Conservation (phyloP, 2,113 vertebrate species). For the Colinus virginianus region DNA sequence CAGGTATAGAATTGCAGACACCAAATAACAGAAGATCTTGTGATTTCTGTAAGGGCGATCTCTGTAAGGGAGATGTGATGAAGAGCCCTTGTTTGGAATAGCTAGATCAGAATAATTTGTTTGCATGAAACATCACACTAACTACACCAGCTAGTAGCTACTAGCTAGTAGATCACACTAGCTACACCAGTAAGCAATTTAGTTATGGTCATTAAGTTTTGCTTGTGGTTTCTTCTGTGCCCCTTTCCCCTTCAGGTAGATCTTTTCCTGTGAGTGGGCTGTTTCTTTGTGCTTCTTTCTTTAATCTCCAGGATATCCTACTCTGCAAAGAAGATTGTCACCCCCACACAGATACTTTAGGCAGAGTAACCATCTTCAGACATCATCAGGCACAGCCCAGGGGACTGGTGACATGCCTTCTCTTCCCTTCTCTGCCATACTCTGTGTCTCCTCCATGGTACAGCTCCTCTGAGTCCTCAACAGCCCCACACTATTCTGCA, state of each 20-base stretch:
- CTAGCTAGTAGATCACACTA: not conserved
- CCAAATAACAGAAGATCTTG: not conserved
- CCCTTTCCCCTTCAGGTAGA: not conserved
- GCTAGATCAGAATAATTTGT: not conserved
- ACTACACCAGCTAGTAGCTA: not conserved
- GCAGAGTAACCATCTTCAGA: not conserved
- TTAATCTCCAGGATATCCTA: constrained; percentile 41
- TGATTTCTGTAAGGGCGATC: not conserved
- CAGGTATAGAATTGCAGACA: not conserved
- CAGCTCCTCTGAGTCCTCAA: not conserved
- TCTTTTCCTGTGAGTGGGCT: not conserved
- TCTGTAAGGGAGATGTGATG: not conserved
- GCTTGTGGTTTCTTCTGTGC: not conserved
- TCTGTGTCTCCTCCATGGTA: not conserved
- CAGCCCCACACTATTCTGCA: not conserved
- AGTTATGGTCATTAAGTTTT: not conserved
- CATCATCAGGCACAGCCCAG: rapidly evolving
- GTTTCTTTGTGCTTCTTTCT: constrained; percentile 19
- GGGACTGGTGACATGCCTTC: not conserved
- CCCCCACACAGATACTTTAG: not conserved
- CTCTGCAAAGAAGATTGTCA: constrained; percentile 50
- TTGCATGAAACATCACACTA: not conserved
- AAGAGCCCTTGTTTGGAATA: not conserved
- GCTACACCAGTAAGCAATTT: not conserved
- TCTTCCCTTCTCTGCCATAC: not conserved